Evolutionary conservation across 1,140 invertebrate genomes (phyloP).

Genomic region (Lepidurus arcticus): DNA sequence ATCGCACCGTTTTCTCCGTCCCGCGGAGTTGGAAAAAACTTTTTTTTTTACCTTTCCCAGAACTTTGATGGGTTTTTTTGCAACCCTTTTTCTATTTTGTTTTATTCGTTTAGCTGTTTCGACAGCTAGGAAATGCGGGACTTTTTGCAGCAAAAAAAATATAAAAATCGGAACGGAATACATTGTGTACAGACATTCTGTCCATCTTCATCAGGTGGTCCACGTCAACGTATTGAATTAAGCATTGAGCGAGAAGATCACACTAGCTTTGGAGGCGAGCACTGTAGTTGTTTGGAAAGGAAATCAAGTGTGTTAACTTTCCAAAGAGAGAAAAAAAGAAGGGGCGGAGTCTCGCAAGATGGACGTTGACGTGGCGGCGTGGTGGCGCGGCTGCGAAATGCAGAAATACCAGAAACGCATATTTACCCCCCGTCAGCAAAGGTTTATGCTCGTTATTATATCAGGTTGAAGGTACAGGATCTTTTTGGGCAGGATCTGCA

Average conservation of each 20-base stretch:
- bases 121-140: not conserved
- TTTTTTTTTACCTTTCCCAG: conserved; percentile 9
- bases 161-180: not conserved
- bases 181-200: not conserved
- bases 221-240: conserved; percentile 15
- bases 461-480: not conserved
- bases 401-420: conserved; percentile 24
- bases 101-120: not conserved
- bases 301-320: not conserved
- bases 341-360: not conserved
- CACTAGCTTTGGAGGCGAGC: not conserved
- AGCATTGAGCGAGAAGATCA: not conserved
- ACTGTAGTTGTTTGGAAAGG: not conserved
- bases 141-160: not conserved
- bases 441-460: not conserved
- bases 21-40: not conserved
- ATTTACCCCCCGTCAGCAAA: conserved; percentile 23
- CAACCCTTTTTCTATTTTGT: not conserved
- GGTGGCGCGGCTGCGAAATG: not conserved
- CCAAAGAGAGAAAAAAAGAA: not conserved
- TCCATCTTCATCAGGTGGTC: not conserved
- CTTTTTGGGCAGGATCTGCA: not conserved
- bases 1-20: conserved; percentile 4
- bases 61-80: not conserved
- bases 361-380: no score